A percentile compares a stretch with the other conserved stretches of the same genome.
Conservation (phyloP, 2,888 invertebrate genomes). For the Artemia sinica region DNA sequence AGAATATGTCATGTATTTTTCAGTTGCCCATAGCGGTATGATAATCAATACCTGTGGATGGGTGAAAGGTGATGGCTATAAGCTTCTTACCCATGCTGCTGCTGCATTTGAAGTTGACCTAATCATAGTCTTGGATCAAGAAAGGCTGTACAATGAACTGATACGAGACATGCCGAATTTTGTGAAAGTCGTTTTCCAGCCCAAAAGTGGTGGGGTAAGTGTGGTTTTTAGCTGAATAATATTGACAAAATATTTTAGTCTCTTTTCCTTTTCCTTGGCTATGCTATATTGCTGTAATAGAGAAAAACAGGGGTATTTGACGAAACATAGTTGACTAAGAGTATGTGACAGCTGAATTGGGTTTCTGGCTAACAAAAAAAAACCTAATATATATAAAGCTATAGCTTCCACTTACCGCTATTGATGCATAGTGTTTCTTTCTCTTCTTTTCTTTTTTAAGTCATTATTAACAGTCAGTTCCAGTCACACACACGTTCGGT, state of each 20-base stretch:
- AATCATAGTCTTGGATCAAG: slow-evolving; percentile 86
- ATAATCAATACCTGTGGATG: slow-evolving; percentile 96
- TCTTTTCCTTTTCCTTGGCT: slow-evolving; percentile 12
- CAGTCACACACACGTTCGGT: no score
- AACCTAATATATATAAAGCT: no score
- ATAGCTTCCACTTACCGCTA: no score
- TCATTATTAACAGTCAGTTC: no score
- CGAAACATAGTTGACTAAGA: no score
- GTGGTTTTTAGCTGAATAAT: slow-evolving; percentile 16
- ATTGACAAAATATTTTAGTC: neutral
- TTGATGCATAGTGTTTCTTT: no score
- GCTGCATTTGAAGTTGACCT: slow-evolving; percentile 90
- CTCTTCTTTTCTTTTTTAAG: no score
- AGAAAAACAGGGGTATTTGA: no score
- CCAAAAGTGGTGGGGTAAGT: slow-evolving; percentile 88
- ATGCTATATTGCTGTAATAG: neutral
- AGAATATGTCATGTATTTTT: no score
- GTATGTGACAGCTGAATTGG: no score
- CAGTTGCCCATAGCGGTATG: slow-evolving; percentile 43
- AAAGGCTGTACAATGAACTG: slow-evolving; percentile 81
- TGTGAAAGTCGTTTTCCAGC: slow-evolving; percentile 75
- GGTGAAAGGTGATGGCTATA: slow-evolving; percentile 82
- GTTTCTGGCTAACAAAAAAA: no score
- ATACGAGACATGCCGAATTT: slow-evolving; percentile 80
- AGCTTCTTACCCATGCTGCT: slow-evolving; percentile 65